phyloP scores from a whole-genome alignment of 2,797 vertebrate genomes.

The Eremophila alpestris region DNA sequence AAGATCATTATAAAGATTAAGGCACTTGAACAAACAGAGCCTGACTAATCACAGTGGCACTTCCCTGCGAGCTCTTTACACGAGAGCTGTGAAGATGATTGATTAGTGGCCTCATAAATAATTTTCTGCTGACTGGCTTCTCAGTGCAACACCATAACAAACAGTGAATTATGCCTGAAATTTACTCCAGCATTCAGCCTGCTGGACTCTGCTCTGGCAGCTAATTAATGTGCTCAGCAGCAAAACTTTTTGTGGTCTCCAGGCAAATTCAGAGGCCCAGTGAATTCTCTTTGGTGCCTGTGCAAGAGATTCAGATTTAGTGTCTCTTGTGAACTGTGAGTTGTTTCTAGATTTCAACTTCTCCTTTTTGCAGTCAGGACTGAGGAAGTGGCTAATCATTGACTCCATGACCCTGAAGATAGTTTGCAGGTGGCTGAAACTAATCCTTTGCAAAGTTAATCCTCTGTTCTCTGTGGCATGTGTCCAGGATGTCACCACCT shows the following conservation, averaged over 20 bases:
- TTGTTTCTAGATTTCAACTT: background rate
- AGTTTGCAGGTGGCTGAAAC: background rate
- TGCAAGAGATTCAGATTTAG: background rate
- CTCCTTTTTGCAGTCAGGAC: background rate
- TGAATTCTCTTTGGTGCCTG: background rate
- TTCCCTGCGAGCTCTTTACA: background rate
- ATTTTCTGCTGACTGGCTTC: background rate
- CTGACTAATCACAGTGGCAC: background rate
- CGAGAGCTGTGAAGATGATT: background rate
- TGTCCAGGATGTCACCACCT: constrained; percentile 69
- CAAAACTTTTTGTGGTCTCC: background rate
- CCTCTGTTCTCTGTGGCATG: background rate
- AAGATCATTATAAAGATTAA: background rate
- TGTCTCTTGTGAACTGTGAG: background rate
- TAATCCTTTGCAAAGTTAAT: background rate
- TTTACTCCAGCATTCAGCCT: background rate
- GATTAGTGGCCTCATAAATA: background rate
- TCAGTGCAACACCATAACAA: background rate
- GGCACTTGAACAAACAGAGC: background rate
- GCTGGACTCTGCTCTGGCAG: background rate
- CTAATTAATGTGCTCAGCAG: background rate
- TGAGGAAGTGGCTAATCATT: background rate
- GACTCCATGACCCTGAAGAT: background rate
- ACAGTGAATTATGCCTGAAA: background rate
- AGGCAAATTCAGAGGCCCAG: background rate